Conservation (phyloP, 2,888 invertebrate genomes). For the Lottia gigantea region DNA sequence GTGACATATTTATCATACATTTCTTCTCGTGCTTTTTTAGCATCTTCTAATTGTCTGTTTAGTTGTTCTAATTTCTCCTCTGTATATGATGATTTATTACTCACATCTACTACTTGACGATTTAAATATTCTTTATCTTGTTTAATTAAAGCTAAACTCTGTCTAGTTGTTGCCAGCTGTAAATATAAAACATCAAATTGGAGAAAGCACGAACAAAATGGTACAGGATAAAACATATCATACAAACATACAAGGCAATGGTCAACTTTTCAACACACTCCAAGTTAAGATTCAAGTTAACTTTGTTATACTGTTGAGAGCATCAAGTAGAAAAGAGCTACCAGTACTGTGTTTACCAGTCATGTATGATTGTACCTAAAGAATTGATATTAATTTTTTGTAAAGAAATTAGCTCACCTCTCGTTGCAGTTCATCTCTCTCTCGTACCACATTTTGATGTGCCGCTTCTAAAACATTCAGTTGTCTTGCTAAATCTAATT, state of each 20-base stretch:
- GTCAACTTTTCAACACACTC: no score
- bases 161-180: slow-evolving; percentile 56
- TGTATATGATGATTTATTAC: slow-evolving; percentile 53
- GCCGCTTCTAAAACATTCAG: slow-evolving; percentile 55
- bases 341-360: no score
- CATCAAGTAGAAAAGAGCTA: no score
- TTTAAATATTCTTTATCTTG: slow-evolving; percentile 67
- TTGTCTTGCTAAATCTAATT: slow-evolving; percentile 58
- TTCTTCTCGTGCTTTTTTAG: slow-evolving; percentile 64
- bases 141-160: slow-evolving; percentile 58
- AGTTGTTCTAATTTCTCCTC: slow-evolving; percentile 61
- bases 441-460: slow-evolving; percentile 52
- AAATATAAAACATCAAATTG: slow-evolving; percentile 13
- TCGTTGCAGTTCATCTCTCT: slow-evolving; percentile 61
- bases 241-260: no score
- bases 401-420: slow-evolving; percentile 59
- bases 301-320: no score
- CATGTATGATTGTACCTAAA: no score
- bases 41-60: slow-evolving; percentile 60
- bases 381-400: no score
- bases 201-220: no score
- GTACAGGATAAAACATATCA: no score
- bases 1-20: slow-evolving; percentile 68
- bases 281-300: no score
- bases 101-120: slow-evolving; percentile 58